phyloP scores from a whole-genome alignment of 2,113 vertebrate species.

The Lathamus discolor region DNA sequence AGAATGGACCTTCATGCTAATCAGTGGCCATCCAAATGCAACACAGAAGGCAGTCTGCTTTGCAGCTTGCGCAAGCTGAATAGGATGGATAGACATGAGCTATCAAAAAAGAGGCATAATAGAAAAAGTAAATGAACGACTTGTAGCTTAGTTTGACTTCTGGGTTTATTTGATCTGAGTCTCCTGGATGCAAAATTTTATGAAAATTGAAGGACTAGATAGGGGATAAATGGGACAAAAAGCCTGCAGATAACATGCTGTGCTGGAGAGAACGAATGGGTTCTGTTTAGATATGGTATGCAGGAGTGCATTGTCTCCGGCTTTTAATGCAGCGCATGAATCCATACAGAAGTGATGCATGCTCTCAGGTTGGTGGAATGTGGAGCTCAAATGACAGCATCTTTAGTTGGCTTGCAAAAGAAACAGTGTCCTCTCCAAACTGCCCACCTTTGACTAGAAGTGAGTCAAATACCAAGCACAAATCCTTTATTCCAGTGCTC shows the following conservation, averaged over 20 bases:
- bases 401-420: neutral
- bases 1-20: neutral
- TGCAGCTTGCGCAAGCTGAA: neutral
- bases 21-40: neutral
- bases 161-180: neutral
- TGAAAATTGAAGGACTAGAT: neutral
- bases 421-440: neutral
- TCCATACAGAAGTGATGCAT: neutral
- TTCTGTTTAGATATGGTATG: neutral
- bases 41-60: neutral
- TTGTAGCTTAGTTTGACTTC: neutral
- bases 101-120: neutral
- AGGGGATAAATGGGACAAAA: neutral
- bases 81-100: neutral
- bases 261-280: neutral
- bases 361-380: neutral
- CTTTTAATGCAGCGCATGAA: neutral
- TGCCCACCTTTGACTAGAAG: neutral
- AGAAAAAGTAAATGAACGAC: neutral
- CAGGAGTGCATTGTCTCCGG: neutral
- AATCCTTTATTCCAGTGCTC: neutral
- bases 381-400: neutral
- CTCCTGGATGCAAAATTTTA: neutral
- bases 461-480: neutral
- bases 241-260: neutral